Base-by-base conservation (phyloP, 2,888 invertebrate species). In the Andrena haemorrhoa region DNA sequence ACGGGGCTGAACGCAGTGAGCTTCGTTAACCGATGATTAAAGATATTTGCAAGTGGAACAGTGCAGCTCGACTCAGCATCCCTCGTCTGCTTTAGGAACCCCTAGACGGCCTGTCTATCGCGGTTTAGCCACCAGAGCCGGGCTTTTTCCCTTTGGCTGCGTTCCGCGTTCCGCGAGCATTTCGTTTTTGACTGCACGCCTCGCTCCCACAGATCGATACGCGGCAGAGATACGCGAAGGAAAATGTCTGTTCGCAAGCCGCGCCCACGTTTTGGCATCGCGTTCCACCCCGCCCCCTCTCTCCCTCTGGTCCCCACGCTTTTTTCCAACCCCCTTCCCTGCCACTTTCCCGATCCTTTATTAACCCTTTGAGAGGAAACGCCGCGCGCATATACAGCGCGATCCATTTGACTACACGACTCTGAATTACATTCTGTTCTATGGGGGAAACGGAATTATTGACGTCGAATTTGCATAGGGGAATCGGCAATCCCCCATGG, bases 181-280 rank as follows among this genome's bases (percentile, higher is more conserved):
- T 82, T 82, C 74, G 74, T 83, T 83, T 83, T 82, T 78, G 78
- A 82, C 82, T 66, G 70, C 66, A 74, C 70, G 70, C 65, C 60
- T 63, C 60, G 63, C 51, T 73, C 70, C 63, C 33, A 26, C 82
- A 78, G 79, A 83, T 83, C 83, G 83, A 83, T 83, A 83, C 82
- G 70, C 63, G 63, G 61, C 66, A 77, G 81, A 74, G 69, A 79
- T 70, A 82, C 80, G 75, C 76, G 68, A 83, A 83, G 76, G 84
- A 79, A 83, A 79, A 79, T 75, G 79, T 82, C 83, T 78, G 83
- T 79, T 84, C 69, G 73, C 76, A 73, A 83, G 72, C 83, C 84
- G 83, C 84, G 75, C 84, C 84, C 84, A 83, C 69, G 79, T 77
- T 78, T 77, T 63, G 75, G 61, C 82, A 75, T 69, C 80, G 41